Evolutionary conservation across 2,797 vertebrate species (phyloP).

Genomic region (Parauchenoglanis ngamensis): DNA sequence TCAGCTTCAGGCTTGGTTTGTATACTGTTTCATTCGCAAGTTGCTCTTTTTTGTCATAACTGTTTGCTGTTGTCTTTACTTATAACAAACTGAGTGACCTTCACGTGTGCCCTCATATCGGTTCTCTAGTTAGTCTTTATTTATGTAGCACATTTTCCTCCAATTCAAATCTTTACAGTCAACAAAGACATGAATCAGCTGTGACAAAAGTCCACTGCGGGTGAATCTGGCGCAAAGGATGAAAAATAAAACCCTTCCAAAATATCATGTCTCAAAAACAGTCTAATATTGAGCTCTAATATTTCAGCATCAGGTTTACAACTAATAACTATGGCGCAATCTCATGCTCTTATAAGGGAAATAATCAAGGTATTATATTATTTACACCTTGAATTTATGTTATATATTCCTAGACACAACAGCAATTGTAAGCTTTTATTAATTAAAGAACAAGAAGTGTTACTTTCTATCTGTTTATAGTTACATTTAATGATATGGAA

Average conservation of each 20-base stretch:
- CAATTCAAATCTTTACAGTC: slow-evolving; percentile 36
- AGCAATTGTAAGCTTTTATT: not conserved
- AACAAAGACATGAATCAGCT: slow-evolving; percentile 22
- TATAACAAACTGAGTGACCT: slow-evolving; percentile 29
- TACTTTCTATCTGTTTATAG: not conserved
- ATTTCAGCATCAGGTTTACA: not conserved
- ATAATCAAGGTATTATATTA: not conserved
- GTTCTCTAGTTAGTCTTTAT: slow-evolving; percentile 16
- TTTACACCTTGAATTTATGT: not conserved
- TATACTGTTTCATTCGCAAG: not conserved
- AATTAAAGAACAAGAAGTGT: not conserved
- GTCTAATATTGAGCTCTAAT: not conserved
- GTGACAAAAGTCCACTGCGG: slow-evolving; percentile 14
- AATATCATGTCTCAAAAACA: not conserved
- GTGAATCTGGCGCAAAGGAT: not conserved
- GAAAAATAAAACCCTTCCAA: not conserved
- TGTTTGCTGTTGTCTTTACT: slow-evolving; percentile 15
- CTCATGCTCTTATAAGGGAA: not conserved
- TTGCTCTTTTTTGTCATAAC: not conserved
- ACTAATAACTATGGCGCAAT: not conserved
- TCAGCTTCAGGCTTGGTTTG: not conserved
- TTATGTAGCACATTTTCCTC: slow-evolving; percentile 28
- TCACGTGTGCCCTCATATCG: not conserved
- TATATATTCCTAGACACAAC: not conserved
- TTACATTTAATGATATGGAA: not conserved